Conservation (phyloP, 2,797 vertebrate species). For the Malacoctenus gilli region DNA sequence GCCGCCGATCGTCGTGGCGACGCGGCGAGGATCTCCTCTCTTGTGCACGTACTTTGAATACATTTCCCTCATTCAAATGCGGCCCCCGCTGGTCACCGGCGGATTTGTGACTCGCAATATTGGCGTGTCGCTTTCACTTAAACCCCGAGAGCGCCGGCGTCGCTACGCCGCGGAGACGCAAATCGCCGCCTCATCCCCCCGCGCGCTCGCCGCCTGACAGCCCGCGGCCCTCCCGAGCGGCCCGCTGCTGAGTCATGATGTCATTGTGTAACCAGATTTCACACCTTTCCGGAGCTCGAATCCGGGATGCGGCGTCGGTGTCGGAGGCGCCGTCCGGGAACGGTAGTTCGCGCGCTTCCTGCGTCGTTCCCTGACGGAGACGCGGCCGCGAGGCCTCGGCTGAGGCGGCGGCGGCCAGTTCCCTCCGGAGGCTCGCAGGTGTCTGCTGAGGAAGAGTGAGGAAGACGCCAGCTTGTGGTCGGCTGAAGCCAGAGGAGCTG, state of each 20-base stretch:
- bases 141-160: conserved; percentile 1
- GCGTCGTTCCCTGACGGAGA: conserved; percentile 28
- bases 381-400: background rate
- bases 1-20: conserved; percentile 23
- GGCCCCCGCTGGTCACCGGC: background rate
- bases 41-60: conserved; percentile 26
- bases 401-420: conserved; percentile 13
- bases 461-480: conserved; percentile 54
- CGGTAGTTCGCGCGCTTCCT: conserved; percentile 22
- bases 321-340: conserved; percentile 25
- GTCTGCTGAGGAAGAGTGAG: conserved; percentile 36
- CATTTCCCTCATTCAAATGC: conserved; percentile 26
- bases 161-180: conserved; percentile 24
- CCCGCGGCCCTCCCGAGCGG: conserved; percentile 65
- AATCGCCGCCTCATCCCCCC: conserved; percentile 35
- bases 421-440: conserved; percentile 27
- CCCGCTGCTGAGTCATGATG: conserved; percentile 67
- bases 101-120: conserved; percentile 19
- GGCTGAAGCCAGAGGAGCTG: conserved; percentile 50
- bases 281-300: conserved; percentile 66
- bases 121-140: conserved; percentile 12
- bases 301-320: conserved; percentile 41
- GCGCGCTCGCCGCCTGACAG: conserved; percentile 46
- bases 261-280: conserved; percentile 75
- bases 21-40: conserved; percentile 11